Percentiles rank a stretch among this genome's conserved stretches.
These are phyloP conservation scores for Neolamprologus variostigma DNA, from an alignment of 2,113 vertebrate genomes.

Conservation along the genomic window DNA sequence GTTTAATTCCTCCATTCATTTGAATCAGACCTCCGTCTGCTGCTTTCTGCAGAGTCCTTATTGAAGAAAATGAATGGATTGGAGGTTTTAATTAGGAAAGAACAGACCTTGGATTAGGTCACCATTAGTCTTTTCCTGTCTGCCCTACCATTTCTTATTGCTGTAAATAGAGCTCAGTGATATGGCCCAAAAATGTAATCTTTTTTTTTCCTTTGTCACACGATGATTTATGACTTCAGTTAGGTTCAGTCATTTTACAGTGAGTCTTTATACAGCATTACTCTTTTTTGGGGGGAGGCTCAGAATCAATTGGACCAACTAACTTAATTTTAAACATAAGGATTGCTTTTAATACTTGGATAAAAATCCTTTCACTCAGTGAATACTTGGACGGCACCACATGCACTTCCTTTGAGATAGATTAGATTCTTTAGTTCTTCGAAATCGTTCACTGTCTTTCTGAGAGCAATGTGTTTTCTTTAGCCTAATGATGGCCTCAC, in stretches of 20 bases:
- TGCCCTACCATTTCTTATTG: neutral
- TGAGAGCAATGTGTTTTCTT: neutral
- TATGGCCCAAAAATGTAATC: neutral
- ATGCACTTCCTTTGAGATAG: neutral
- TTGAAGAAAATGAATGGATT: conserved; percentile 47
- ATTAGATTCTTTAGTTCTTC: neutral
- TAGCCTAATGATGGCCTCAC: neutral
- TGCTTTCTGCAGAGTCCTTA: conserved; percentile 8
- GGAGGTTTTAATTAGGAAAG: conserved; percentile 48
- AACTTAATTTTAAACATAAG: neutral
- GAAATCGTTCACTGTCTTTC: neutral
- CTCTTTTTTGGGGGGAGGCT: neutral
- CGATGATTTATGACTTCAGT: neutral
- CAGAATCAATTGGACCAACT: neutral
- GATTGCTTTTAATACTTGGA: neutral
- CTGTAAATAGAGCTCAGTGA: neutral
- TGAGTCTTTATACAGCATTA: neutral
- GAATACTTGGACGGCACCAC: neutral
- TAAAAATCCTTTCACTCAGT: neutral
- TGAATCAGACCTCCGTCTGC: conserved; percentile 27
- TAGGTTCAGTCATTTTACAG: neutral
- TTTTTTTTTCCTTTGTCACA: neutral
- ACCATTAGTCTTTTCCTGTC: conserved; percentile 4
- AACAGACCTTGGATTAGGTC: conserved; percentile 31
- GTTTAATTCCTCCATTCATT: conserved; percentile 52